A percentile compares a stretch with the other conserved stretches of the same genome.
These are phyloP conservation scores for Stichodactyla helianthus DNA, from an alignment of 64 coral and sea anemone species.

Conservation along the genomic window DNA sequence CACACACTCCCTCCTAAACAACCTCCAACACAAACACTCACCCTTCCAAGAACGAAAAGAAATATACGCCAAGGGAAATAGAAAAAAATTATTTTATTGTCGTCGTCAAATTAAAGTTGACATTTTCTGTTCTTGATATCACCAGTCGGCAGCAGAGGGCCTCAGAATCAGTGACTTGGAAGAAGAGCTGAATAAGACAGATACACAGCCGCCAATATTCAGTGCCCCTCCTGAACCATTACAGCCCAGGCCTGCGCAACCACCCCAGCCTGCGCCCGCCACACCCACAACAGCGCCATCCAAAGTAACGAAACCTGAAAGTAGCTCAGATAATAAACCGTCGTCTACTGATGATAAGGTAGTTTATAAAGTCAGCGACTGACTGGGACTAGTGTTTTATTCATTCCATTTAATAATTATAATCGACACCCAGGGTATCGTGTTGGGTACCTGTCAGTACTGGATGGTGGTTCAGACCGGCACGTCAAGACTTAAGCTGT, in stretches of 20 bases:
- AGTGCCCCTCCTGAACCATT: slow-evolving; percentile 8
- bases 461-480: no score
- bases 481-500: no score
- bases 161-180: slow-evolving; percentile 38
- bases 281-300: slow-evolving; percentile 10
- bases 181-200: slow-evolving; percentile 37
- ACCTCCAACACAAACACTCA: no score
- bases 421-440: no score
- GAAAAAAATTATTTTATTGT: neutral
- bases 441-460: no score
- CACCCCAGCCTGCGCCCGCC: slow-evolving; percentile 7
- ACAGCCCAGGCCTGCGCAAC: neutral
- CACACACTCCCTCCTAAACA: no score
- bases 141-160: slow-evolving; percentile 60
- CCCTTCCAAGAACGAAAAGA: no score
- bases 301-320: no score
- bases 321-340: neutral
- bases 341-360: slow-evolving; percentile 14
- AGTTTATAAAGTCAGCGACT: neutral
- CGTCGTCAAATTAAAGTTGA: no score
- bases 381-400: neutral
- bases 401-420: no score
- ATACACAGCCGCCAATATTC: slow-evolving; percentile 20
- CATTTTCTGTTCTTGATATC: neutral
- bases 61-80: neutral